A percentile compares a stretch with the other conserved stretches of the same genome.
These are phyloP conservation scores for Archips crataeganus DNA, from an alignment of 2,888 invertebrate genomes.

Conservation along the genomic window DNA sequence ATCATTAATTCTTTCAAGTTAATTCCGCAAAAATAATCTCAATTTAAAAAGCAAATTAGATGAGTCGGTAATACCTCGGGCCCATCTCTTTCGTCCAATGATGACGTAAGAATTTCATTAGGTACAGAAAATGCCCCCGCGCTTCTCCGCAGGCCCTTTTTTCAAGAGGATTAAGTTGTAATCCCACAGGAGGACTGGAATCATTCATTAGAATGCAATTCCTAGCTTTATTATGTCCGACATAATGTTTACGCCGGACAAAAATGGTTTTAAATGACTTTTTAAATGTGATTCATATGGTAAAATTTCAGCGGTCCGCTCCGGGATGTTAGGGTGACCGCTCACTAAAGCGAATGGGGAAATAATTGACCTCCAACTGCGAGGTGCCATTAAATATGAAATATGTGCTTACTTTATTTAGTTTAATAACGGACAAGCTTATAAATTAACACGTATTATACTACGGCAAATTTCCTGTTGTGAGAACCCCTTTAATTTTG, in stretches of 20 bases:
- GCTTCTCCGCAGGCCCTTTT: slow-evolving; percentile 59
- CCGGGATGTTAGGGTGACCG: slow-evolving; percentile 38
- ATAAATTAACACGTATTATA: slow-evolving; percentile 27
- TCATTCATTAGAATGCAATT: slow-evolving; percentile 82
- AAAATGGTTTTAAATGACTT: slow-evolving; percentile 71
- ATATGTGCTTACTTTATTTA: slow-evolving; percentile 34
- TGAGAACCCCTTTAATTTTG: background rate
- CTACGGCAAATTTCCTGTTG: slow-evolving; percentile 19
- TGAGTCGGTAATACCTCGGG: slow-evolving; percentile 69
- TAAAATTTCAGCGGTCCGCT: slow-evolving; percentile 29
- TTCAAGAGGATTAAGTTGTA: slow-evolving; percentile 83
- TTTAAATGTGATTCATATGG: slow-evolving; percentile 60
- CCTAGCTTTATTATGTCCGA: slow-evolving; percentile 74
- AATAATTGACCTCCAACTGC: slow-evolving; percentile 39
- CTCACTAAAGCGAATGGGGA: slow-evolving; percentile 35
- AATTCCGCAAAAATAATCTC: slow-evolving; percentile 59
- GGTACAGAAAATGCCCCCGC: slow-evolving; percentile 54
- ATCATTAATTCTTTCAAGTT: slow-evolving; percentile 47
- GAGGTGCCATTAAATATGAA: slow-evolving; percentile 32
- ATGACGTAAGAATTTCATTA: slow-evolving; percentile 82
- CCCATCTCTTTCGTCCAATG: slow-evolving; percentile 59
- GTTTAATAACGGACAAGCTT: slow-evolving; percentile 22
- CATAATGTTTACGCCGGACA: slow-evolving; percentile 59
- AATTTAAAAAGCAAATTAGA: slow-evolving; percentile 62
- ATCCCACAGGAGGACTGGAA: slow-evolving; percentile 80